Percentiles rank a stretch among this genome's conserved stretches.
Evolutionary conservation across 2,797 vertebrate genomes (phyloP).

Genomic region (Vireo griseus): DNA sequence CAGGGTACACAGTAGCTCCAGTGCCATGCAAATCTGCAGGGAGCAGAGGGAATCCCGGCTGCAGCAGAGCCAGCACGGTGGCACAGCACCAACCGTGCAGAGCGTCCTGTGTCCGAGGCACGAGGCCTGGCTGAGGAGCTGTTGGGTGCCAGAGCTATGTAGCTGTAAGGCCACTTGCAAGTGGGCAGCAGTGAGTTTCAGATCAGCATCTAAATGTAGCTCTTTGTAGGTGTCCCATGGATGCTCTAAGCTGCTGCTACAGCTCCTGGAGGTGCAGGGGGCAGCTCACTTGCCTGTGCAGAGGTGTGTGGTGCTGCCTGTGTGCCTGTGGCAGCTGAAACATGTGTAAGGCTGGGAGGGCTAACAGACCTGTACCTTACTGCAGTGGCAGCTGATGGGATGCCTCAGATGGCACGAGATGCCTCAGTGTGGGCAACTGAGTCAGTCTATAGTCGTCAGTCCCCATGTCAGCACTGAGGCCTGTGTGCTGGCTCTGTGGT

Average conservation of each 20-base stretch:
- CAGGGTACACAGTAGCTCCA: neutral
- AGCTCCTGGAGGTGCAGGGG: neutral
- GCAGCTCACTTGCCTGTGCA: accelerated
- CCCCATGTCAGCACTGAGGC: neutral
- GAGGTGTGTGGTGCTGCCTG: neutral
- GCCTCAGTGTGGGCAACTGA: neutral
- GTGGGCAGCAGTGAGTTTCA: neutral
- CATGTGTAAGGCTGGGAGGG: accelerated
- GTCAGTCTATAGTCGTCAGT: neutral
- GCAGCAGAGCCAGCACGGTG: neutral
- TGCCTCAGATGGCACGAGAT: neutral
- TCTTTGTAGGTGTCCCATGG: neutral
- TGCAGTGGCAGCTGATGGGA: neutral
- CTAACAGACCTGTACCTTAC: neutral
- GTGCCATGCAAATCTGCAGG: neutral
- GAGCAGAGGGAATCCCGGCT: neutral
- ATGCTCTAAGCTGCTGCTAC: neutral
- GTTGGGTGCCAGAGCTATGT: neutral
- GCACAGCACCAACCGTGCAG: neutral
- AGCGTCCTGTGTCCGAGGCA: accelerated
- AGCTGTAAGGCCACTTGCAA: neutral
- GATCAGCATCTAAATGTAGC: accelerated
- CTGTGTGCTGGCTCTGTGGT: neutral
- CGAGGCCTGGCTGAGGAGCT: neutral
- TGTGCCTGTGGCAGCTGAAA: neutral